Base-by-base conservation (phyloP, 2,113 vertebrate species). In the Varanus salvator region DNA sequence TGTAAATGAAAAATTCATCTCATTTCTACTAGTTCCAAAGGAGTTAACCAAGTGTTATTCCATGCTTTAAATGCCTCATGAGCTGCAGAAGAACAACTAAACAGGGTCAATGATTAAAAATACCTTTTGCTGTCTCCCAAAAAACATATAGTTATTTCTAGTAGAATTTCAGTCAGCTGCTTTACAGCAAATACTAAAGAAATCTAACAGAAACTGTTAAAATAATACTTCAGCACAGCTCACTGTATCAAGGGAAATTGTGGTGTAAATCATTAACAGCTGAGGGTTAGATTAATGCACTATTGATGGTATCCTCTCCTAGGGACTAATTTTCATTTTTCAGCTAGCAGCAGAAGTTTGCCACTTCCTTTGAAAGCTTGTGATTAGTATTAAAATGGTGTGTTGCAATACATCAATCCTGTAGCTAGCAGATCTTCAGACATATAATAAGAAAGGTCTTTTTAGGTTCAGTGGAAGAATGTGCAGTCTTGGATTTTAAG, bases 201-300 rank as follows among this genome's bases (percentile, higher is more conserved):
- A 94, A 91, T 84, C 90, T 95, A 93, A 96, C 94, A 92, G 94
- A 94, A 96, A 94, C 85, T 93, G 93, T 95, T 97, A 96, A 95
- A 96, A 96, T 89, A 95, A 90, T 95, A 96, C 97, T 97, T 96
- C 92, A 94, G 85, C 93, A 82, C 91, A 97, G 93, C 90, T 90
- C 93, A n/a, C 93, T 94, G 93, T 89, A 95, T 95, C 95, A 93
- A 89, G 95, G 94, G 93, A 94, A 96, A 95, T 95, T 92, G 90
- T 93, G 66, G 90, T 91, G 94, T 94, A 97, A 96, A 97, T 97
- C 96, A 96, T 97, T 97, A 97, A 96, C 97, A 98, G 96, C 97
- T 97, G 96, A 97, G 93, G 94, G 94, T 94, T 96, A 97, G 96
- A 96, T 97, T 97, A 97, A 96, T 95, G 93, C 92, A 6, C 93